Percentiles rank a stretch among this genome's conserved stretches.
phyloP scores from a whole-genome alignment of 2,888 invertebrate species.

The Coelinius sp. region DNA sequence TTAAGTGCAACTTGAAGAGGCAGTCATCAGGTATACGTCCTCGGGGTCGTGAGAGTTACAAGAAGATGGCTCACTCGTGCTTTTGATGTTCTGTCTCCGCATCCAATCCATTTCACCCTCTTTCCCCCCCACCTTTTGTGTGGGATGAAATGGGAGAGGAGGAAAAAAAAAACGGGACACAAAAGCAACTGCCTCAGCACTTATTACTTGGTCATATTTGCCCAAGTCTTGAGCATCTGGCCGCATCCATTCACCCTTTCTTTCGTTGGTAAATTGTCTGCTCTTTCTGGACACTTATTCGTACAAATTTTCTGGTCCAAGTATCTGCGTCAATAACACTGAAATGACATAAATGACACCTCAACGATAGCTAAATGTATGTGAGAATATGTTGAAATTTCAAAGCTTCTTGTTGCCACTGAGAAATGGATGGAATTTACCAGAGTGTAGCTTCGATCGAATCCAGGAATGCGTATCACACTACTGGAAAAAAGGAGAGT shows the following conservation, averaged over 20 bases:
- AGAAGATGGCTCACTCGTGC: neutral
- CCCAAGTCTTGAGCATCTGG: slow-evolving; percentile 7
- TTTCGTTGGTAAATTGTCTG: slow-evolving; percentile 19
- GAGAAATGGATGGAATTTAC: neutral
- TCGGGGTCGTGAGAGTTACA: neutral
- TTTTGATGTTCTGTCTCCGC: slow-evolving; percentile 28
- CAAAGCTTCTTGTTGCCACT: neutral
- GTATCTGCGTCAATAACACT: neutral
- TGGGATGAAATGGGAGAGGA: neutral
- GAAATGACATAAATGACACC: neutral
- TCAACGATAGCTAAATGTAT: too few species aligned
- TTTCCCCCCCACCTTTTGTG: neutral
- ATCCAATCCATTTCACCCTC: neutral
- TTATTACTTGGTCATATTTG: slow-evolving; percentile 38
- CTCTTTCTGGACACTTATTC: neutral
- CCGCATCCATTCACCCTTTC: neutral
- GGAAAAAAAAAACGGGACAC: neutral
- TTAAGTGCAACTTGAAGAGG: slow-evolving; percentile 34
- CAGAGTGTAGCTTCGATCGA: slow-evolving; percentile 41
- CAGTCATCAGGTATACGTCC: slow-evolving; percentile 21
- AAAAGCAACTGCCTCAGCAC: slow-evolving; percentile 17
- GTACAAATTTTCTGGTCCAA: neutral
- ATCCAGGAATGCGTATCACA: slow-evolving; percentile 42
- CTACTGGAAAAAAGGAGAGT: neutral
- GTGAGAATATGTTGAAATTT: neutral